These are phyloP conservation scores for Pentamera pediparva DNA, from an alignment of 53 echinoderm and acorn worm species.

Conservation along the genomic window DNA sequence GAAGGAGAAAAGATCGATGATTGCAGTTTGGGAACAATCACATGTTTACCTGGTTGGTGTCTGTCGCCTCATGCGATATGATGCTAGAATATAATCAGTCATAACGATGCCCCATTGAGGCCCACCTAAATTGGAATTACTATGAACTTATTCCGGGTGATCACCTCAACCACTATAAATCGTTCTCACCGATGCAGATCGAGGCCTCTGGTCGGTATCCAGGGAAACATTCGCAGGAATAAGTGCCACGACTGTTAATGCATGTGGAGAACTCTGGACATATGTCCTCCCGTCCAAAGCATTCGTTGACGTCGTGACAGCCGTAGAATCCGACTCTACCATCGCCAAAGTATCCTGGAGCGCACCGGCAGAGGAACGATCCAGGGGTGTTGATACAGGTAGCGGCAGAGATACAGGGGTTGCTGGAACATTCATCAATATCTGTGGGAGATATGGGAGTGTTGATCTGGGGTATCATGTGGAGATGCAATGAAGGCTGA, in stretches of 20 bases:
- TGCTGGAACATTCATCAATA: conserved; percentile 33
- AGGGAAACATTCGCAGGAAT: conserved; percentile 16
- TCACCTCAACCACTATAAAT: background rate
- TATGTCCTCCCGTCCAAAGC: background rate
- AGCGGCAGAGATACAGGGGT: conserved; percentile 10
- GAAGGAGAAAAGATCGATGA: too few species aligned
- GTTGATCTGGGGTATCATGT: background rate
- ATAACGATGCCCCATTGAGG: too few species aligned
- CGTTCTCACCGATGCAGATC: conserved; percentile 5
- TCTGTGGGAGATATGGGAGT: background rate
- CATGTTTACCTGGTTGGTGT: background rate
- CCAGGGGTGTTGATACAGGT: conserved; percentile 37
- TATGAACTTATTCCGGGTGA: background rate
- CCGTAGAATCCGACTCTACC: conserved; percentile 19
- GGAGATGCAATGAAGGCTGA: background rate
- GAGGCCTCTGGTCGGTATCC: conserved; percentile 3
- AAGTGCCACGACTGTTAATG: conserved; percentile 17
- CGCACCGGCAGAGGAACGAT: conserved; percentile 35
- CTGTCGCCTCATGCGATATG: too few species aligned
- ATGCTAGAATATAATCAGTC: too few species aligned
- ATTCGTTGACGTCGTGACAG: conserved; percentile 27
- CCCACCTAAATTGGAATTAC: background rate
- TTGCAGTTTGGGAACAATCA: background rate
- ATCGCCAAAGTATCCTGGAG: conserved; percentile 24
- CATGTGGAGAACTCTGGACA: conserved; percentile 22